Percentiles rank a stretch among this genome's conserved stretches.
Conservation (phyloP, 2,113 vertebrate species). For the Chaenocephalus aceratus region DNA sequence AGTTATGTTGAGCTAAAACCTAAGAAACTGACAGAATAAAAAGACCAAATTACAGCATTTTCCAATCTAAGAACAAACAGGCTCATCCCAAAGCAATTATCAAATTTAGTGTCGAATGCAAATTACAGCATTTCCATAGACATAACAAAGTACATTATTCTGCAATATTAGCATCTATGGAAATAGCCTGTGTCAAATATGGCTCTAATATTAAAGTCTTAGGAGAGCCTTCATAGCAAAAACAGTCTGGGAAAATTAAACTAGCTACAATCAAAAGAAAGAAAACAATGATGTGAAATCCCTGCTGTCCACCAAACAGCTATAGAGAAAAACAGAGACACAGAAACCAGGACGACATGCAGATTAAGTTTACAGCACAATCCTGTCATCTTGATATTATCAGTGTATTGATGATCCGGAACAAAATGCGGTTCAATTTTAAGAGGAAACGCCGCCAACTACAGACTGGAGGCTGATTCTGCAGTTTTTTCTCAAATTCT, state of each 20-base stretch:
- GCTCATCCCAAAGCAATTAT: background rate
- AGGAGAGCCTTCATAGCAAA: background rate
- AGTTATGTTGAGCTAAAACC: too few species aligned
- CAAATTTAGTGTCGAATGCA: background rate
- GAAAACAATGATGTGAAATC: conserved; percentile 6
- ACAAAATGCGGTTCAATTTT: background rate
- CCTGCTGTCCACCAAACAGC: background rate
- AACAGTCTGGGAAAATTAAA: background rate
- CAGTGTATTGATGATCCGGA: conserved; percentile 8
- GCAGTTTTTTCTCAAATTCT: conserved; percentile 10
- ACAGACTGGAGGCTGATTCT: background rate
- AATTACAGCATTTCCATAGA: background rate
- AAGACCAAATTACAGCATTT: background rate
- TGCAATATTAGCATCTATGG: background rate
- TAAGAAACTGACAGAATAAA: too few species aligned
- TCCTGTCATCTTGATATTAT: conserved; percentile 4
- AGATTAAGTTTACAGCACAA: conserved; percentile 17
- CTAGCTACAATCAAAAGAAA: background rate
- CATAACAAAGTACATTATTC: background rate
- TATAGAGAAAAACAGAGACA: background rate
- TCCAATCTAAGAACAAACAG: background rate
- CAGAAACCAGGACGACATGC: background rate
- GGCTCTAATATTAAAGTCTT: background rate
- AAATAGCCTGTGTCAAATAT: background rate
- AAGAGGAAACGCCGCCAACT: conserved; percentile 15